A percentile compares a stretch with the other conserved stretches of the same genome.
Evolutionary conservation across 2,888 invertebrate species (phyloP).

Genomic region (Helleia helle): DNA sequence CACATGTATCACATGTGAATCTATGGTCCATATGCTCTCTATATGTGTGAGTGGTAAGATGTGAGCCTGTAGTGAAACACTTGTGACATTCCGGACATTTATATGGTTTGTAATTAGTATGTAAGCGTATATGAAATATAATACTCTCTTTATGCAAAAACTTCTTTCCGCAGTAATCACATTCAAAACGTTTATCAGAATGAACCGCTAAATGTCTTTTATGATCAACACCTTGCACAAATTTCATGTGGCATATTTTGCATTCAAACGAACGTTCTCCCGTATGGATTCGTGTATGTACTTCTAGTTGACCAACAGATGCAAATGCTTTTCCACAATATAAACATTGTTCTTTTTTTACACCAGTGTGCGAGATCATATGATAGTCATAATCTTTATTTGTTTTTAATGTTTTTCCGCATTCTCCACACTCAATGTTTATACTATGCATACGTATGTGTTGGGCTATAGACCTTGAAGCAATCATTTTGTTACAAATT

Average conservation of each 20-base stretch:
- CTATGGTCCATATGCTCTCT: neutral
- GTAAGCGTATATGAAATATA: neutral
- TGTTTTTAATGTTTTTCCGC: neutral
- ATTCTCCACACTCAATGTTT: neutral
- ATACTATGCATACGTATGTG: neutral
- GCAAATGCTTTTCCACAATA: conserved; percentile 30
- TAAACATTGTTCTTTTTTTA: conserved; percentile 27
- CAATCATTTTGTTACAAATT: neutral
- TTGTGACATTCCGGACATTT: neutral
- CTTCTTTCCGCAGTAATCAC: conserved; percentile 3
- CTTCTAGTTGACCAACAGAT: neutral
- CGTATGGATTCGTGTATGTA: neutral
- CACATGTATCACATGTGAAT: neutral
- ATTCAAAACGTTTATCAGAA: neutral
- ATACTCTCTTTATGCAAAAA: neutral
- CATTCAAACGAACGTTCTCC: neutral
- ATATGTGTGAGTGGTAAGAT: neutral
- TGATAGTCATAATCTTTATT: conserved; percentile 17
- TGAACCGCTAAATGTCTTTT: neutral
- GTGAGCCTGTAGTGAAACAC: neutral
- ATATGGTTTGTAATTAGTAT: neutral
- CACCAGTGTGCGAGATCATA: conserved; percentile 26
- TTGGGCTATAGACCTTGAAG: neutral
- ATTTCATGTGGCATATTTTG: neutral
- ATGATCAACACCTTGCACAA: too few species aligned